phyloP scores from a whole-genome alignment of 2,888 invertebrate genomes.

The Linyphia triangularis region DNA sequence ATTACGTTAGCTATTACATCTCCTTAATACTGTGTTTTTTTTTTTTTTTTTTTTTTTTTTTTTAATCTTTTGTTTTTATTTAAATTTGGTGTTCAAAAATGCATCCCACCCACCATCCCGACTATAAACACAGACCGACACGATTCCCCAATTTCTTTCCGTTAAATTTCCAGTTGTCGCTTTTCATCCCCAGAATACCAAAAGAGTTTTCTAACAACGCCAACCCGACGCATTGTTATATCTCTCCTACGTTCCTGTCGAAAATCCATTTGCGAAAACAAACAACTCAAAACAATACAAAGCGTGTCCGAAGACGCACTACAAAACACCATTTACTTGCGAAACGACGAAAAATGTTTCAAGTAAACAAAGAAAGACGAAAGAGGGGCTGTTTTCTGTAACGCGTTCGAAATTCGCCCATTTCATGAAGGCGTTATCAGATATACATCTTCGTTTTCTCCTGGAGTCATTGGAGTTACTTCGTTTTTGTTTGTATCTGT shows the following conservation, averaged over 20 bases:
- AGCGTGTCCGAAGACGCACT: slow-evolving; percentile 6
- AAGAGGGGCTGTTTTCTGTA: slow-evolving; percentile 8
- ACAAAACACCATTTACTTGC: slow-evolving; percentile 54
- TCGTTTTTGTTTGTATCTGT: not conserved
- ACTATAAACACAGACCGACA: not conserved
- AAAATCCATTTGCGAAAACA: slow-evolving; percentile 47
- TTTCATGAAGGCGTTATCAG: slow-evolving; percentile 41
- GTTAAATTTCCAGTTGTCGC: not conserved
- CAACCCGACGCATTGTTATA: slow-evolving; percentile 50
- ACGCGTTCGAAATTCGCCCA: slow-evolving; percentile 19
- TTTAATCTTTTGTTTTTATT: too few species aligned
- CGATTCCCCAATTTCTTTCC: not conserved
- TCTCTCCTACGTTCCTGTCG: slow-evolving; percentile 41
- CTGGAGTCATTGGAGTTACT: not conserved
- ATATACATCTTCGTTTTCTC: slow-evolving; percentile 49
- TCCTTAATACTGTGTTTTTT: too few species aligned
- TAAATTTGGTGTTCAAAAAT: not conserved
- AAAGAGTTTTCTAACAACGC: not conserved
- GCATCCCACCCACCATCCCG: not conserved
- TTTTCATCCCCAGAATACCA: not conserved
- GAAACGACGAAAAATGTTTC: slow-evolving; percentile 24
- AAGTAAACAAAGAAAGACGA: not conserved
- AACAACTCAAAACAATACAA: not conserved
- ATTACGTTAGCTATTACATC: too few species aligned
- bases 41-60: too few species aligned